These are phyloP conservation scores for Dendrolimus houi DNA, from an alignment of 2,888 invertebrate genomes.

Conservation along the genomic window DNA sequence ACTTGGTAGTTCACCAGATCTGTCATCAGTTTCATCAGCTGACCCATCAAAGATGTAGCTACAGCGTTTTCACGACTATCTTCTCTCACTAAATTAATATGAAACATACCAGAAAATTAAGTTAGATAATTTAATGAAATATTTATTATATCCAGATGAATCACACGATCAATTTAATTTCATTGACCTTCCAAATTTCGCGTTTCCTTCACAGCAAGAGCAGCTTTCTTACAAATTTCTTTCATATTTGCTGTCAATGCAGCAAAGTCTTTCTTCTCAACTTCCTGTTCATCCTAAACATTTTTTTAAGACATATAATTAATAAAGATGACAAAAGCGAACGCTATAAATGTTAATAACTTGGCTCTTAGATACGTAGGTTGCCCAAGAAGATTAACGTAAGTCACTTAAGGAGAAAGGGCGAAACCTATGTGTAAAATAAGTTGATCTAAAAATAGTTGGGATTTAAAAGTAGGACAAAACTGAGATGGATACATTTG, in stretches of 20 bases:
- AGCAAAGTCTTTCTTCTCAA: constrained; percentile 27
- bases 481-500: no score
- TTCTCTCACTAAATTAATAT: constrained; percentile 20
- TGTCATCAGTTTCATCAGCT: constrained; percentile 45
- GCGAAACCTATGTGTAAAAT: no score
- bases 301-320: background rate
- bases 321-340: no score
- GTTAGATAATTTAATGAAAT: background rate
- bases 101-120: background rate
- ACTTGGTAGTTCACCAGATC: constrained; percentile 58
- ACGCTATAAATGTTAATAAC: no score
- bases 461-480: no score
- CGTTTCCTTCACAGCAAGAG: constrained; percentile 33
- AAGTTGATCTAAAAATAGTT: no score
- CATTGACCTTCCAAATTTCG: constrained; percentile 31
- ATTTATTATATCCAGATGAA: background rate
- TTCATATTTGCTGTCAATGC: constrained; percentile 43
- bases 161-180: background rate
- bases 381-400: no score
- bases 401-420: no score
- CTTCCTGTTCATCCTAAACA: constrained; percentile 18
- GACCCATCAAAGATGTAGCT: constrained; percentile 47
- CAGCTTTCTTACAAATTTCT: constrained; percentile 43
- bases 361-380: no score
- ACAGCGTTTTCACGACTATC: constrained; percentile 25